Conservation (phyloP, 2,797 vertebrate species). For the Pipistrellus nathusii region DNA sequence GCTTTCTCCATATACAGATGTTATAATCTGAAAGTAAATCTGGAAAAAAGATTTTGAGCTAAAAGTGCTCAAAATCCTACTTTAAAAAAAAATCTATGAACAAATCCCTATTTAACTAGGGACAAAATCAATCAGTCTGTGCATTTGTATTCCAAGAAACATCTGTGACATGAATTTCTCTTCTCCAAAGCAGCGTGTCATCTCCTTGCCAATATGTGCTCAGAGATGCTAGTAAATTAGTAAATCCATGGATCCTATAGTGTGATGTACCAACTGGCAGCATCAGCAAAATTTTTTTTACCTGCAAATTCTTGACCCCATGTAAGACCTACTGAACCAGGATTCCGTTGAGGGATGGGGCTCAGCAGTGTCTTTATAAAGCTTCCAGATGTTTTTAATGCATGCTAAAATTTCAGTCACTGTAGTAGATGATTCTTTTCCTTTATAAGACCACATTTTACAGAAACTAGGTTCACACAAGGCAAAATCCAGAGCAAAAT, state of each 20-base stretch:
- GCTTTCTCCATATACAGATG: background rate
- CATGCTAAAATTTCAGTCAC: background rate
- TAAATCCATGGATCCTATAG: background rate
- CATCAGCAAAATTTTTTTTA: background rate
- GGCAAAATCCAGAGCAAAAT: background rate
- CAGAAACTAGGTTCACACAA: background rate
- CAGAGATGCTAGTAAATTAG: background rate
- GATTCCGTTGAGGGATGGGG: background rate
- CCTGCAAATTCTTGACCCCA: background rate
- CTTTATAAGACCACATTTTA: background rate
- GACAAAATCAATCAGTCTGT: background rate
- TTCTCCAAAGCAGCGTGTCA: background rate
- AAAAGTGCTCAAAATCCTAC: background rate
- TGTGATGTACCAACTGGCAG: background rate
- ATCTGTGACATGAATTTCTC: background rate
- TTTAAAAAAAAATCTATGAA: background rate
- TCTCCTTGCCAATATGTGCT: background rate
- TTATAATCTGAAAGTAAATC: constrained; percentile 5
- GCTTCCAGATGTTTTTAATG: background rate
- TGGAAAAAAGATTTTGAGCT: background rate
- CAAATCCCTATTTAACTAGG: background rate
- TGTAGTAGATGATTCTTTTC: background rate
- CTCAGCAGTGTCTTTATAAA: background rate
- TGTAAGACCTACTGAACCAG: background rate
- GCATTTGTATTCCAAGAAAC: background rate